phyloP scores from a whole-genome alignment of 1,140 invertebrate species.

The Panonychus citri region DNA sequence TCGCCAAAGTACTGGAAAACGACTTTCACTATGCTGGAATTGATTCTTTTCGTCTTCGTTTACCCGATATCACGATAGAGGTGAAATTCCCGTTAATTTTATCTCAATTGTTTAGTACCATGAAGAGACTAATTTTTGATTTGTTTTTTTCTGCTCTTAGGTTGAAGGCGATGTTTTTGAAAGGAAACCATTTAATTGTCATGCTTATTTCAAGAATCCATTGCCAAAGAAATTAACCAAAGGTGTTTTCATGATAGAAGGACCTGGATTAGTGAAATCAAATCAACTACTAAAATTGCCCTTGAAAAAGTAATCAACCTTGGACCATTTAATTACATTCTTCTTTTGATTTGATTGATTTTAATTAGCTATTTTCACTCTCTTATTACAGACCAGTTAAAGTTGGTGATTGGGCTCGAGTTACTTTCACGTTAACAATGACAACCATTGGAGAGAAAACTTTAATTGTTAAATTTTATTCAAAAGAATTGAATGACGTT shows the following conservation, averaged over 20 bases:
- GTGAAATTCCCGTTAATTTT: constrained; percentile 20
- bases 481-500: constrained; percentile 53
- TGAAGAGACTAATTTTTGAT: background rate
- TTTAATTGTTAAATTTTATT: constrained; percentile 52
- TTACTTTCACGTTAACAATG: constrained; percentile 43
- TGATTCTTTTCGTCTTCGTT: constrained; percentile 64
- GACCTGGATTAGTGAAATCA: constrained; percentile 35
- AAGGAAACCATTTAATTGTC: constrained; percentile 36
- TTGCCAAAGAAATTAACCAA: constrained; percentile 47
- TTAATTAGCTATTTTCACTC: too few species aligned
- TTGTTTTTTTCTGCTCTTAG: constrained; percentile 9
- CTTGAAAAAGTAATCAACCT: constrained; percentile 27
- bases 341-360: background rate
- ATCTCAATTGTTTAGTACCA: background rate
- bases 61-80: constrained; percentile 61
- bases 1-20: constrained; percentile 52
- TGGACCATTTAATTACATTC: too few species aligned
- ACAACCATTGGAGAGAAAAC: constrained; percentile 43
- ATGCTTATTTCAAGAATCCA: constrained; percentile 50
- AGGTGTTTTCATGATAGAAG: constrained; percentile 48
- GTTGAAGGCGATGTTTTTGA: constrained; percentile 32
- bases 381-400: constrained; percentile 32
- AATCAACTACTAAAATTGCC: constrained; percentile 41
- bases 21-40: constrained; percentile 68
- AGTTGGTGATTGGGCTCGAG: constrained; percentile 36